Evolutionary conservation across 37 sponge, comb jelly and placozoan species (phyloP).

Genomic region (Halisarca cf. caerulea): DNA sequence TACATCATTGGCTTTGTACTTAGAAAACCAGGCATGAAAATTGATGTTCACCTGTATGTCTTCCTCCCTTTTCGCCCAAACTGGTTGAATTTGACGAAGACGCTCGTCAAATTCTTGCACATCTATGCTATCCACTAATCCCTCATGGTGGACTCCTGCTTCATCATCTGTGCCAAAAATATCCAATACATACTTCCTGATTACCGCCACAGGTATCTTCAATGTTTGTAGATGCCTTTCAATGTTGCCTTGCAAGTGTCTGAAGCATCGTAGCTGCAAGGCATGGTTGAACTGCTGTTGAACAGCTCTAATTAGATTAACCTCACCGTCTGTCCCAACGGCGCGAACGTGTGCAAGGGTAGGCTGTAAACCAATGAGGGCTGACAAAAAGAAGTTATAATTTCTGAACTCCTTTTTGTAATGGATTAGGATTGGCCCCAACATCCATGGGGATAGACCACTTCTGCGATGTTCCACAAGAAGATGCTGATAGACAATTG

Average conservation of each 20-base stretch:
- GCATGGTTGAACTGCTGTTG: neutral
- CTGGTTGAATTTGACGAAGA: neutral
- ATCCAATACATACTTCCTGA: neutral
- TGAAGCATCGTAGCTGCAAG: slow-evolving; percentile 12
- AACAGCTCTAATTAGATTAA: neutral
- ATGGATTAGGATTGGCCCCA: slow-evolving; percentile 8
- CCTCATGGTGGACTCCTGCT: neutral
- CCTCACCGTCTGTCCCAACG: slow-evolving; percentile 18
- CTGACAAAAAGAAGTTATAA: no score
- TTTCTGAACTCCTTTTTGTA: no score
- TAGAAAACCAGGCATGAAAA: neutral
- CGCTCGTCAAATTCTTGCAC: neutral
- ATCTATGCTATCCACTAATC: neutral
- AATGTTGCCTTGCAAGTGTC: slow-evolving; percentile 17
- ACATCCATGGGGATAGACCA: neutral
- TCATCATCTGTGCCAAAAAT: neutral
- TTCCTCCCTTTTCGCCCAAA: no score
- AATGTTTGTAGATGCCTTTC: neutral
- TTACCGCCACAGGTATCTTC: neutral
- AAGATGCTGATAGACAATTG: neutral
- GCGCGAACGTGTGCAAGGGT: neutral
- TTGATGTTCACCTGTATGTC: neutral
- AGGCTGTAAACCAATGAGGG: neutral
- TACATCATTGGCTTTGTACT: neutral
- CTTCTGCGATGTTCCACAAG: neutral